Conservation (phyloP, 2,113 vertebrate genomes). For the Prunella fulvescens region DNA sequence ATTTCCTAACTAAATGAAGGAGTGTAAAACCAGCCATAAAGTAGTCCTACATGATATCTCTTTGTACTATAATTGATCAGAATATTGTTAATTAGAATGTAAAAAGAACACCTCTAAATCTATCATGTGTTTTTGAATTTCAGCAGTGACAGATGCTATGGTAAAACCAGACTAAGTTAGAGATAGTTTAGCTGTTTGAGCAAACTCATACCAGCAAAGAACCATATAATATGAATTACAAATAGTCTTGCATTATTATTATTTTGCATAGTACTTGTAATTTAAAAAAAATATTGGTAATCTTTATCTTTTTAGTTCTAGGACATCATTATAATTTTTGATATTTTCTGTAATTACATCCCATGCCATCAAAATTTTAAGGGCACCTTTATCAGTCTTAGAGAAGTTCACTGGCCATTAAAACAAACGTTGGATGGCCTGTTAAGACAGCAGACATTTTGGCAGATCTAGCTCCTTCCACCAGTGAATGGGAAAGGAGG, state of each 20-base stretch:
- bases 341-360: neutral
- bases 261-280: neutral
- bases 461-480: neutral
- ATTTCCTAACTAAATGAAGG: neutral
- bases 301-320: neutral
- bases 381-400: neutral
- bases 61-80: neutral
- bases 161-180: neutral
- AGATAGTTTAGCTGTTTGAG: neutral
- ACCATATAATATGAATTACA: neutral
- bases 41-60: neutral
- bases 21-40: neutral
- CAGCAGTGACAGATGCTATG: neutral
- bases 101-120: neutral
- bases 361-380: neutral
- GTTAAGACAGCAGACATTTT: neutral
- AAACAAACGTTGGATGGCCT: neutral
- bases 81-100: neutral
- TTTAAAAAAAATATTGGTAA: neutral
- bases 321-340: neutral
- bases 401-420: neutral
- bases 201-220: neutral
- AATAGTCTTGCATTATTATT: neutral
- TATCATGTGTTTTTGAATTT: neutral
- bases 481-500: neutral